phyloP scores from a whole-genome alignment of 2,113 vertebrate species.

The Cygnus atratus region DNA sequence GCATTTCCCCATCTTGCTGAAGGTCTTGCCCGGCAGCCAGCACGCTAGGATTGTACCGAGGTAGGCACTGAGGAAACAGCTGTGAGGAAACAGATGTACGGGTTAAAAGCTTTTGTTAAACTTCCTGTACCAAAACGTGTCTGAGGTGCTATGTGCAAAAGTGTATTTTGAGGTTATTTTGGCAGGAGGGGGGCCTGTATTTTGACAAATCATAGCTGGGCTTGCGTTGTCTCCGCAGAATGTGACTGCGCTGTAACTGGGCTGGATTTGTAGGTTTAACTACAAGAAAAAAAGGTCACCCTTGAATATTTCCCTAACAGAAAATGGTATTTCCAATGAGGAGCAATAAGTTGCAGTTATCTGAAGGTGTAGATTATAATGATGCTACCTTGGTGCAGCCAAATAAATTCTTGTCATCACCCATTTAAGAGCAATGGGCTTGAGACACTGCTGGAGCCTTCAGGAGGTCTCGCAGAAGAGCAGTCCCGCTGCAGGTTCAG shows the following conservation, averaged over 20 bases:
- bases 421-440: not conserved
- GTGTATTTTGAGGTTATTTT: not conserved
- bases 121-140: not conserved
- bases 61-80: not conserved
- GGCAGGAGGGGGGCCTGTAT: accelerated
- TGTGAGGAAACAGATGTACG: conserved; percentile 36
- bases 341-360: not conserved
- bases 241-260: not conserved
- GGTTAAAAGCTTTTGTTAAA: not conserved
- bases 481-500: not conserved
- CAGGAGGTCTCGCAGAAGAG: not conserved
- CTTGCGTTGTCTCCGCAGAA: accelerated
- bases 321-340: not conserved
- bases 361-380: not conserved
- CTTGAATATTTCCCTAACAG: not conserved
- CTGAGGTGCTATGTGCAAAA: not conserved
- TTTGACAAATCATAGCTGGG: not conserved
- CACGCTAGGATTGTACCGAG: not conserved
- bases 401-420: not conserved
- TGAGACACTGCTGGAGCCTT: not conserved
- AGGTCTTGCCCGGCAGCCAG: not conserved
- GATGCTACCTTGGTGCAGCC: not conserved
- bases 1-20: not conserved
- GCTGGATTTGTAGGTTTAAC: not conserved
- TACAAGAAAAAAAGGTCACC: not conserved